Evolutionary conservation across 92 coral and sea anemone genomes (phyloP).

Genomic region (Diadumene lineata): DNA sequence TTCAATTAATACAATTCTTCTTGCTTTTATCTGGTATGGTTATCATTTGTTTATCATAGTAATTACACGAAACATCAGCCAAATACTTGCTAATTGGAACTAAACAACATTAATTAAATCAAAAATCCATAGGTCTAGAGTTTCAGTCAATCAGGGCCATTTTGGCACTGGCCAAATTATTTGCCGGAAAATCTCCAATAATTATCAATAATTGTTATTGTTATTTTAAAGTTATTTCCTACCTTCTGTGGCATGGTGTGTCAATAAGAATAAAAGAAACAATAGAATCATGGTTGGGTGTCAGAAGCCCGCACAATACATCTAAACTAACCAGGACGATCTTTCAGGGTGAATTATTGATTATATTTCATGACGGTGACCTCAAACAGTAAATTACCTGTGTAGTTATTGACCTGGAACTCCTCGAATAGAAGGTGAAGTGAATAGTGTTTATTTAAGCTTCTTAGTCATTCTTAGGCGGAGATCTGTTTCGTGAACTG

Average conservation of each 20-base stretch:
- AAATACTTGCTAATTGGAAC: too few species aligned
- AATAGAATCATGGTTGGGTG: conserved; percentile 6
- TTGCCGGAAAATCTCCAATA: not conserved
- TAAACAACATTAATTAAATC: too few species aligned
- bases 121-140: too few species aligned
- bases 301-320: not conserved
- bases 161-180: too few species aligned
- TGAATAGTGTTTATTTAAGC: not conserved
- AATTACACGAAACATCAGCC: too few species aligned
- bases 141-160: too few species aligned
- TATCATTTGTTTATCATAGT: too few species aligned
- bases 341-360: conserved; percentile 1
- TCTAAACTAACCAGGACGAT: not conserved
- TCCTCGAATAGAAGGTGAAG: not conserved
- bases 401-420: conserved; percentile 23
- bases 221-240: not conserved
- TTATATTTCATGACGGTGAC: conserved; percentile 12
- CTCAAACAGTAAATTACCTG: conserved; percentile 12
- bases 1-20: too few species aligned
- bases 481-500: not conserved
- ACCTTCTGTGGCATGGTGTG: not conserved
- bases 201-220: not conserved
- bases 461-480: not conserved
- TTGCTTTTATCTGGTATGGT: too few species aligned
- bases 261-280: not conserved